Evolutionary conservation across 1,140 invertebrate species (phyloP), one percentile per base, ranked within the genome.

Genomic region (Thaumetopoea pityocampa): DNA sequence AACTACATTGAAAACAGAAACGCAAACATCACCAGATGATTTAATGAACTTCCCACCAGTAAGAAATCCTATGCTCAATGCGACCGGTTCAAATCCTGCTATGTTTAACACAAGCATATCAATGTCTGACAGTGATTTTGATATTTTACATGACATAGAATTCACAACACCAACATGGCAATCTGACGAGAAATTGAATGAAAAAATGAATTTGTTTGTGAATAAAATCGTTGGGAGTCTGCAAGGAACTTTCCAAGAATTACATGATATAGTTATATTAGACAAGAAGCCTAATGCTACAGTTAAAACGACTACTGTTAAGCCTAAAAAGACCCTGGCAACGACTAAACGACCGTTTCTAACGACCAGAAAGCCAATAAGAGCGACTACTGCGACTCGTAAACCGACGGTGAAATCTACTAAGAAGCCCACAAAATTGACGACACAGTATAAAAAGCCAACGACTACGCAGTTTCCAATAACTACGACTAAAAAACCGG

Each of bases 31-130:
- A 1, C 86, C 89, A 0, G 90, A 93, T 47, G 91, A 93, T 41
- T 71, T 92, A 3, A 89, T 91, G 9, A 94, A 93, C 49, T 95
- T 95, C 76, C 93, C 93, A 15, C 93, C 93, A 0, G 93, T 94
- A 1, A 87, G 93, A 33, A 93, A 94, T 71, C 93, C 93, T 0
- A 91, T 93, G 78, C 73, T 93, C 0, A 94, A 94, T 38, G 89
- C 89, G 40, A 91, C 91, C 0, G 82, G 78, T 2, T 80, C 87
- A 1, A 76, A 88, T 11, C 79, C 88, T 1, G 74, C 87, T 1
- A 67, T 86, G 0, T 88, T 67, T 34, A 90, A 89, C 29, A 87
- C 86, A 14, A 89, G 88, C 4, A 78, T 88, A n/a, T 85, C 88
- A 18, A 56, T 81, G 28, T 66, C 67, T 8, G 82, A 85, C 2